These are phyloP conservation scores for Caretta caretta DNA, from an alignment of 2,113 vertebrate genomes.

Conservation along the genomic window DNA sequence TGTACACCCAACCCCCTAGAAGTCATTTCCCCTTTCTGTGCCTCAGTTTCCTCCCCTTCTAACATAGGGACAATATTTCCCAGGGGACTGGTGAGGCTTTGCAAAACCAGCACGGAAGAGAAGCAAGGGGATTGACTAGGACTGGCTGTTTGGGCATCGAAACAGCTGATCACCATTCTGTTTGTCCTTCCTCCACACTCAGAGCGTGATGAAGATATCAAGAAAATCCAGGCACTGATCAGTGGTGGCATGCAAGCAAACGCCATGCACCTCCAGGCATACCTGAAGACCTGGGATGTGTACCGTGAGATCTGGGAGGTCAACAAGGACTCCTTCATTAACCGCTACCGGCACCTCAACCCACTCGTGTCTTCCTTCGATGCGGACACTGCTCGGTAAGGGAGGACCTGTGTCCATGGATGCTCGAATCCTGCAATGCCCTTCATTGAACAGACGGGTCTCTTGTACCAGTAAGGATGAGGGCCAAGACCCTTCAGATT, in stretches of 20 bases:
- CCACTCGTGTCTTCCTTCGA: slow-evolving; percentile 87
- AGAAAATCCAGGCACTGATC: slow-evolving; percentile 86
- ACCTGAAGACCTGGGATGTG: slow-evolving; percentile 90
- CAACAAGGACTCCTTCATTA: slow-evolving; percentile 88
- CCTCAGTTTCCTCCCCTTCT: not conserved
- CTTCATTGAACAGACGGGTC: not conserved
- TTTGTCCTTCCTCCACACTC: not conserved
- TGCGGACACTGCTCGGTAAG: slow-evolving; percentile 88
- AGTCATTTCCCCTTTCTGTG: not conserved
- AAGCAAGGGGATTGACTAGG: not conserved
- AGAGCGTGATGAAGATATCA: slow-evolving; percentile 89
- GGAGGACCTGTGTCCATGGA: no score
- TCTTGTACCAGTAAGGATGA: no score
- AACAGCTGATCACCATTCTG: not conserved
- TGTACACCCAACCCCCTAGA: not conserved
- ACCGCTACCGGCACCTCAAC: slow-evolving; percentile 85
- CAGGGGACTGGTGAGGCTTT: not conserved
- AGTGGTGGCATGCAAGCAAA: slow-evolving; percentile 82
- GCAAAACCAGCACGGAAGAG: not conserved
- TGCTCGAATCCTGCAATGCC: not conserved
- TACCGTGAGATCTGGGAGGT: slow-evolving; percentile 91
- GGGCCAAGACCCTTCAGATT: not conserved
- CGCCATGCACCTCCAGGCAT: slow-evolving; percentile 79
- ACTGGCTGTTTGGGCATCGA: no score
- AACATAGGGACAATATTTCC: not conserved